Evolutionary conservation across 2,113 vertebrate genomes (phyloP).

Genomic region (Toxotes chatareus): DNA sequence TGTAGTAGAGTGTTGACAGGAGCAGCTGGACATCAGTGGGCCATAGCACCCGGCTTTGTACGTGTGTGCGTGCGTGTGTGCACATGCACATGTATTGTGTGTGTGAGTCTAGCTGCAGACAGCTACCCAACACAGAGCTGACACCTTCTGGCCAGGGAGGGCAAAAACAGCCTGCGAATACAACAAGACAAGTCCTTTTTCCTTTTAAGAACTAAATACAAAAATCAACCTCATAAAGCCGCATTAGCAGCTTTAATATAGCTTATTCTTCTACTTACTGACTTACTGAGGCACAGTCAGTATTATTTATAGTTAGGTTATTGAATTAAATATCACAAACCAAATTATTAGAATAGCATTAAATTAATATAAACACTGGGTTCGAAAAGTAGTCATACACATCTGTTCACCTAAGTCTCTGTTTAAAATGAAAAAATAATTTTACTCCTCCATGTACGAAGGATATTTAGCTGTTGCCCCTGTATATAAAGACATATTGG

Average conservation of each 20-base stretch:
- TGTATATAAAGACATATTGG: background rate
- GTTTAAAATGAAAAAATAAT: background rate
- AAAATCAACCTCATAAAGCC: background rate
- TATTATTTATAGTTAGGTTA: background rate
- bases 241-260: background rate
- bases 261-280: background rate
- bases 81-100: slow-evolving; percentile 5
- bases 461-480: background rate
- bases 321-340: background rate
- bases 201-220: background rate
- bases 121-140: slow-evolving; percentile 69
- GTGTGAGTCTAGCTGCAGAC: slow-evolving; percentile 20
- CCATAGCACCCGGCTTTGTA: slow-evolving; percentile 44
- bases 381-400: background rate
- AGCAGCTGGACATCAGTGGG: slow-evolving; percentile 81
- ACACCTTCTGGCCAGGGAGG: slow-evolving; percentile 73
- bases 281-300: background rate
- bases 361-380: background rate
- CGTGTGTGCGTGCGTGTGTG: background rate
- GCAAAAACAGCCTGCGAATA: slow-evolving; percentile 50
- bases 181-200: slow-evolving; percentile 2
- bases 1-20: slow-evolving; percentile 79
- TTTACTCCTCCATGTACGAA: background rate
- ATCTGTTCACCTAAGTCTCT: background rate
- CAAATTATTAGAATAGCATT: background rate